Base-by-base conservation (phyloP, 1,140 invertebrate species). In the Pogonomyrmex barbatus region DNA sequence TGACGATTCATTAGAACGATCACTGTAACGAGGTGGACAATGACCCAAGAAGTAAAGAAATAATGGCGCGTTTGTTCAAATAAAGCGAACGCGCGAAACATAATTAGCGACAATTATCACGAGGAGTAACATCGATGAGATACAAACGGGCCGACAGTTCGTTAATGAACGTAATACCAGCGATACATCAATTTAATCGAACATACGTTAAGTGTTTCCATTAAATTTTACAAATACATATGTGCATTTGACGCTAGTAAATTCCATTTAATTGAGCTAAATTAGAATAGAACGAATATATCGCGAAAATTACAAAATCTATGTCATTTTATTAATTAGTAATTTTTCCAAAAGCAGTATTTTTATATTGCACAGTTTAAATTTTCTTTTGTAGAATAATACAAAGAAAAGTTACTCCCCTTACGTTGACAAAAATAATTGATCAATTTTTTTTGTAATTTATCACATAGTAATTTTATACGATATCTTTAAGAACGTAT, bases 51-150 rank as follows among this genome's bases (percentile, higher is more conserved):
- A 77, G 17, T 4, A 24, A 45, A 42, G 68, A 77, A 86, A 76
- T 85, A 81, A 76, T 68, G 42, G 50, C 52, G 50, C 82, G 30
- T 58, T 36, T 24, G 56, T 60, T 56, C 14, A 75, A 75, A 60
- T 81, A 86, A 89, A 88, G 67, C 87, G 85, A 79, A 65, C 75
- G 81, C 50, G n/a, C 62, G 52, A 85, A 71, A 45, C 87, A 79
- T 89, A 89, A 89, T 90, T 90, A 87, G 65, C 58, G 88, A 86
- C 82, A 89, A 88, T 89, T 89, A 88, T 89, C 63, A 12, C 45
- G 77, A 86, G 65, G 39, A 60, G 33, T 47, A 71, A 60, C 52
- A 30, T 71, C 65, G 79, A 71, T 47, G 65, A 75, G 79, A 75
- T 60, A 75, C 68, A 83, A 83, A 83, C 68, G 68, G 17, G 30